Percentiles rank a stretch among this genome's conserved stretches.
These are phyloP conservation scores for Agonopterix alstromeriana DNA, from an alignment of 2,888 invertebrate genomes.

Conservation along the genomic window DNA sequence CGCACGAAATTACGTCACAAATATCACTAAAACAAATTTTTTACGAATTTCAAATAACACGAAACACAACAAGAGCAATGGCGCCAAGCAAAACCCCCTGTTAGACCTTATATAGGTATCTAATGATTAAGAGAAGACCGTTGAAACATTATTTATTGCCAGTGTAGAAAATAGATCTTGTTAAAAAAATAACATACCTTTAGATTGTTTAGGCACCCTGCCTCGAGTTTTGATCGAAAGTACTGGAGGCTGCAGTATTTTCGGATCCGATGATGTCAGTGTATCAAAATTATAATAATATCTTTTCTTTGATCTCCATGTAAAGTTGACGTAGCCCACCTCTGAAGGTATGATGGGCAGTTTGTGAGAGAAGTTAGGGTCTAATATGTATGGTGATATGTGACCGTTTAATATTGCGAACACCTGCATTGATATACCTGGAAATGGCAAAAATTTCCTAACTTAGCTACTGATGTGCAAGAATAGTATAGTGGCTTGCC, in stretches of 20 bases:
- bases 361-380: constrained; percentile 93
- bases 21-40: too few species aligned
- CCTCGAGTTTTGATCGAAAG: constrained; percentile 92
- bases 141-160: too few species aligned
- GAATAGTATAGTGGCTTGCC: too few species aligned
- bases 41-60: too few species aligned
- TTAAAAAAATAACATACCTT: constrained; percentile 78
- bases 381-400: constrained; percentile 90
- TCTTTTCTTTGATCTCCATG: constrained; percentile 91
- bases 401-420: constrained; percentile 92
- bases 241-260: constrained; percentile 89
- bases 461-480: background rate
- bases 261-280: constrained; percentile 89
- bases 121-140: too few species aligned
- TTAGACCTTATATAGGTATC: too few species aligned
- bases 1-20: too few species aligned
- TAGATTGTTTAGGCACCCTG: constrained; percentile 89
- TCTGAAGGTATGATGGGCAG: constrained; percentile 94
- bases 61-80: too few species aligned
- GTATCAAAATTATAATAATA: constrained; percentile 92
- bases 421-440: constrained; percentile 91
- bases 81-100: too few species aligned
- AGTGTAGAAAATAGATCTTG: too few species aligned
- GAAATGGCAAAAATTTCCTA: constrained; percentile 14
- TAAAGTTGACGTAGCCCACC: constrained; percentile 93